Base-by-base conservation (phyloP, 2,888 invertebrate species). In the Idaea biselata region DNA sequence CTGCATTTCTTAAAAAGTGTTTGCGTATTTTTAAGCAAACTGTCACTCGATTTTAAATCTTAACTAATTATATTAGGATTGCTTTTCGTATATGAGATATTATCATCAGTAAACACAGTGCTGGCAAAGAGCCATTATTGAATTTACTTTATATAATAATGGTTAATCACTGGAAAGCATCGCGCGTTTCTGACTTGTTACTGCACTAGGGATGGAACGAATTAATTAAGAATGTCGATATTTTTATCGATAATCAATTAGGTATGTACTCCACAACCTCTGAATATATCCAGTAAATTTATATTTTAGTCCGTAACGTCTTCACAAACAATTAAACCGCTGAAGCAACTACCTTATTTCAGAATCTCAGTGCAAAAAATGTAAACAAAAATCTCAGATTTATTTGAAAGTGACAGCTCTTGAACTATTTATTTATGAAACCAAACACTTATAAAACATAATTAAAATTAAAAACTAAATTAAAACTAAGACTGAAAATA, bases 131-230 rank as follows among this genome's bases (percentile, higher is more conserved):
- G 81, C 89, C 85, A 91, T 91, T 92, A 92, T 91, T 92, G 91
- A 92, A 92, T 92, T 92, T 91, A 91, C 91, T 91, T 91, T 89
- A 91, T 89, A 91, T 91, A 91, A 91, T 92, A 91, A 89, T 89
- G 88, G 84, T 91, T 92, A 91, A 92, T 92, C 89, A 86, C 85
- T 86, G 74, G 87, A 89, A 89, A 89, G 84, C 88, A 91, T 90
- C 89, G 84, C 81, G 75, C 82, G 85, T 84, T 83, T 86, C 87
- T 87, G 87, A 82, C 89, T 90, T 85, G 89, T 90, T 91, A 90
- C 87, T 76, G 83, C 44, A 14, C 76, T 74, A 75, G 77, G 62
- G 56, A 16, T 82, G 88, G 1, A 55, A 16, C 16, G 16, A 55
- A 55, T 17, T 55, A 16, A 55, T 55, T 55, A 55, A 55, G 55